These are phyloP conservation scores for Trachelus iudaicus DNA, from an alignment of 2,888 invertebrate species.

Conservation along the genomic window DNA sequence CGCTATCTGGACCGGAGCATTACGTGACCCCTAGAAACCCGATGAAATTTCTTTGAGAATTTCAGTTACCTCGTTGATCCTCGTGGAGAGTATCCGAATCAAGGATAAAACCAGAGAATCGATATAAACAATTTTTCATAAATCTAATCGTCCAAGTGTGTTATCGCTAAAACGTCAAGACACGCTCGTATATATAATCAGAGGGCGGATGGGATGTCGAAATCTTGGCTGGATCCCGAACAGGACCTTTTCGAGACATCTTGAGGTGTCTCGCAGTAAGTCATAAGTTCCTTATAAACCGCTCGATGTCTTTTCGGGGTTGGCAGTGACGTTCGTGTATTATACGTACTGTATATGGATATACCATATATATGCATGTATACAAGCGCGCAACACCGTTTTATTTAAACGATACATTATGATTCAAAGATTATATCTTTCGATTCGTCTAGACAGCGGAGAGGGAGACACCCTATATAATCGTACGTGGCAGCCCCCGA, in stretches of 20 bases:
- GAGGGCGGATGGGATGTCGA: background rate
- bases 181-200: background rate
- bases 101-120: background rate
- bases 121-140: background rate
- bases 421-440: conserved; percentile 62
- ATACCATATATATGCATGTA: background rate
- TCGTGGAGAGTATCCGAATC: background rate
- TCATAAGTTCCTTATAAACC: background rate
- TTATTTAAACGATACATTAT: conserved; percentile 62
- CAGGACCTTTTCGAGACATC: background rate
- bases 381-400: conserved; percentile 33
- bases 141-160: background rate
- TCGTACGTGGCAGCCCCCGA: conserved; percentile 43
- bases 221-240: background rate
- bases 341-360: background rate
- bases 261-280: background rate
- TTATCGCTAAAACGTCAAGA: background rate
- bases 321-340: background rate
- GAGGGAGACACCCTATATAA: conserved; percentile 60
- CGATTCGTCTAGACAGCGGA: conserved; percentile 61
- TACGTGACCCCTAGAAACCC: background rate
- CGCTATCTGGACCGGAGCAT: background rate
- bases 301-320: background rate
- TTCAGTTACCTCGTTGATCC: background rate
- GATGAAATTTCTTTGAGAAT: background rate